Conservation (phyloP, 2,888 invertebrate genomes). For the Brachyopa scutellaris region DNA sequence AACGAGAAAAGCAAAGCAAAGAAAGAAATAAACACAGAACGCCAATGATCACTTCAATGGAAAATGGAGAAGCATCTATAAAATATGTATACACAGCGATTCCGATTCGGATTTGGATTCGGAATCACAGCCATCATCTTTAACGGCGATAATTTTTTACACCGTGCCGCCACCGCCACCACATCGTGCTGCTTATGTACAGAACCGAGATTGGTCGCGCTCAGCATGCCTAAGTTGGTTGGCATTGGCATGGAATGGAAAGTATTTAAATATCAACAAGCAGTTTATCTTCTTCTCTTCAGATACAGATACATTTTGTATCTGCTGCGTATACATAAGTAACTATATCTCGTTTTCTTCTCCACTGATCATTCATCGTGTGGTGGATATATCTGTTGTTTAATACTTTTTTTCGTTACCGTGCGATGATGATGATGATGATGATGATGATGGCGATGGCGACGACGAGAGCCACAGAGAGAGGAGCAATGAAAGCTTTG, state of each 20-base stretch:
- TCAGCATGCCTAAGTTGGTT: constrained; percentile 69
- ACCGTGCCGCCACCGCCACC: constrained; percentile 13
- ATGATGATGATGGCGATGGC: constrained; percentile 31
- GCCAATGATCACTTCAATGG: constrained; percentile 58
- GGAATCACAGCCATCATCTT: constrained; percentile 67
- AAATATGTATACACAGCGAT: constrained; percentile 33
- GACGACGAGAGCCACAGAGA: constrained; percentile 8
- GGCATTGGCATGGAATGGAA: background rate
- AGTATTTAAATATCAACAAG: constrained; percentile 61
- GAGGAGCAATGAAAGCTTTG: constrained; percentile 39
- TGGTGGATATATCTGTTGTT: constrained; percentile 42
- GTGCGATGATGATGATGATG: constrained; percentile 24
- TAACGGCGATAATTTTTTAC: constrained; percentile 62
- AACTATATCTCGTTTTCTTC: constrained; percentile 71
- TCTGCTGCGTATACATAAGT: constrained; percentile 61
- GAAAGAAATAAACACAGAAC: constrained; percentile 22
- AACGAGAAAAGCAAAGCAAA: background rate
- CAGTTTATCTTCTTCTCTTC: constrained; percentile 63
- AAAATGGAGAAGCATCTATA: constrained; percentile 69
- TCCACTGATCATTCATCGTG: constrained; percentile 70
- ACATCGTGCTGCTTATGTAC: background rate
- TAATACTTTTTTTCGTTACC: constrained; percentile 14
- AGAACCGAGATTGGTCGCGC: constrained; percentile 67
- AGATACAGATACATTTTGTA: constrained; percentile 63
- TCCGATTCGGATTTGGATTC: constrained; percentile 50